Evolutionary conservation across 2,113 vertebrate species (phyloP), one percentile per base, ranked within the genome.

Genomic region (Indicator maculatus): DNA sequence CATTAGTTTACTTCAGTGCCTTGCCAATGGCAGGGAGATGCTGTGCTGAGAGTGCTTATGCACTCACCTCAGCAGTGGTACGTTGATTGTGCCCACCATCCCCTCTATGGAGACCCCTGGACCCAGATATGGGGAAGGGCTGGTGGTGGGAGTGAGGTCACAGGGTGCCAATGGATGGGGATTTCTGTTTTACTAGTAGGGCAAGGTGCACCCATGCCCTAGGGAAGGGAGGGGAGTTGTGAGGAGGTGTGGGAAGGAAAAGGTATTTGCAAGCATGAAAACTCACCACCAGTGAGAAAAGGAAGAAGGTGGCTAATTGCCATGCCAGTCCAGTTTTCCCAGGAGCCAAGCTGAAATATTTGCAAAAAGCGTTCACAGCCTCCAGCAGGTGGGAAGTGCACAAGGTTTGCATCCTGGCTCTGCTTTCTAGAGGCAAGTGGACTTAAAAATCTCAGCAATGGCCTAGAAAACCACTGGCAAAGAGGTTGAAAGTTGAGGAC

Each of bases 211-310:
- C 74, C 85, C 85, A 88, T 59, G 85, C 95, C 95, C 17, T 45
- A 1, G 92, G 93, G 92, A 80, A 94, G 71, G 93, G 92, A 95
- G 64, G 45, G 50, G 58, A 44, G 17, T 5, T 82, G 70, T 73
- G 84, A 91, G 70, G 69, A 81, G 39, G 78, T 96, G 91, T 96
- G 96, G 94, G 93, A 96, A 96, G 89, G 55, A 78, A 96, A 89
- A 44, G 82, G 36, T 93, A 89, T 96, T 92, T 96, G 84, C 89
- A 93, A 91, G 59, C 59, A 61, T 17, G 4, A n/a, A 79, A 91
- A 89, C 81, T 92, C 89, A 87, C 81, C 27, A 15, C 28, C 2
- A 2, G n/a, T 88, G 93, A 84, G 81, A 92, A 92, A 84, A 77
- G 73, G 77, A 94, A 83, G 80, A 80, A 63, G 36, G 70, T 65